Evolutionary conservation across 2,888 invertebrate genomes (phyloP).

Genomic region (Leucophora obtusa): DNA sequence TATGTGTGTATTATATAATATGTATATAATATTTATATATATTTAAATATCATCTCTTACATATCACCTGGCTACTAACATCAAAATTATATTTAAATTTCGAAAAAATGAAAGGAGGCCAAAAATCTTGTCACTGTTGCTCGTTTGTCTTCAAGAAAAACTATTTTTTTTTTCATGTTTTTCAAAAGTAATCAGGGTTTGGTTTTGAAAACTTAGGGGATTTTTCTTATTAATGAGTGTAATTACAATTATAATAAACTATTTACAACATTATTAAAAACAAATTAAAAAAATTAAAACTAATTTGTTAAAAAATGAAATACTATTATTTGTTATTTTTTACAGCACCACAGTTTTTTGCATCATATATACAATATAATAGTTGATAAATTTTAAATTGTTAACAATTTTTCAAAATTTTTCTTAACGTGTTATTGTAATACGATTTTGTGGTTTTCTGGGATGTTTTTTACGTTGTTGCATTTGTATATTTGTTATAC

Average conservation of each 20-base stretch:
- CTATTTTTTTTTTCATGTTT: not conserved
- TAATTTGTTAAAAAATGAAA: slow-evolving; percentile 51
- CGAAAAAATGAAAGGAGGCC: slow-evolving; percentile 15
- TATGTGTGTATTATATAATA: not conserved
- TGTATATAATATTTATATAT: not conserved
- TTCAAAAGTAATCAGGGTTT: not conserved
- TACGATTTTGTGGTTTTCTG: slow-evolving; percentile 74
- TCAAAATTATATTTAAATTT: slow-evolving; percentile 18
- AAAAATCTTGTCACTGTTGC: slow-evolving; percentile 58
- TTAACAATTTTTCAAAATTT: not conserved
- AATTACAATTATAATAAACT: not conserved
- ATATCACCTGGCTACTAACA: slow-evolving; percentile 53
- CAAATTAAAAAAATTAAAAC: slow-evolving; percentile 29
- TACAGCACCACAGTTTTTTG: slow-evolving; percentile 52
- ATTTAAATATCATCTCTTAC: slow-evolving; percentile 46
- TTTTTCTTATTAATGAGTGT: not conserved
- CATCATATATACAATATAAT: too few relatives aligned
- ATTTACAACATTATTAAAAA: slow-evolving; percentile 10
- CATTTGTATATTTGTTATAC: slow-evolving; percentile 73
- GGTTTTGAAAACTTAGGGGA: not conserved
- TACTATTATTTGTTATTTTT: slow-evolving; percentile 48
- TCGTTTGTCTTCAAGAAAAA: slow-evolving; percentile 55
- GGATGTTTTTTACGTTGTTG: slow-evolving; percentile 76
- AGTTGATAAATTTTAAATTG: not conserved
- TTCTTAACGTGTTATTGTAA: slow-evolving; percentile 50